A percentile compares a stretch with the other conserved stretches of the same genome.
phyloP scores from a whole-genome alignment of 1,140 invertebrate genomes.

The Zaprionus inermis region DNA sequence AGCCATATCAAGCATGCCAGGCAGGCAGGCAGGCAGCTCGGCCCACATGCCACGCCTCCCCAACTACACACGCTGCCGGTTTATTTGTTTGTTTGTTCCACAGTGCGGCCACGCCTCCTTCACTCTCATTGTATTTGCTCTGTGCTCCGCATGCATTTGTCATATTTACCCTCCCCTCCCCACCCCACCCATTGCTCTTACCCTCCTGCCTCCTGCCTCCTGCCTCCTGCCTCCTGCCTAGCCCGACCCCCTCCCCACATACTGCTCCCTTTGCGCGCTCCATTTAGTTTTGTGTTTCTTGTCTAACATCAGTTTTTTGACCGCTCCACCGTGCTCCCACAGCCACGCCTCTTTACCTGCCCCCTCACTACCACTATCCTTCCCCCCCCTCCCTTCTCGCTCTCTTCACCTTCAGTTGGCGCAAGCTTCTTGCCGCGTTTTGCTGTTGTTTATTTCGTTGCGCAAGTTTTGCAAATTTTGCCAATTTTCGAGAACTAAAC shows the following conservation, averaged over 20 bases:
- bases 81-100: conserved; percentile 43
- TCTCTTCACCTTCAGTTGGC: background rate
- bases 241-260: background rate
- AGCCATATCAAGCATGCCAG: background rate
- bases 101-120: conserved; percentile 10
- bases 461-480: conserved; percentile 54
- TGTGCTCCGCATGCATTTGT: conserved; percentile 38
- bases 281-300: conserved; percentile 52
- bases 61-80: conserved; percentile 17
- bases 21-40: no score
- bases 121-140: conserved; percentile 18
- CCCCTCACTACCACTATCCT: background rate
- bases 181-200: background rate
- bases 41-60: background rate
- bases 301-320: conserved; percentile 41
- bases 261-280: conserved; percentile 16
- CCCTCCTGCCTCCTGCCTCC: background rate
- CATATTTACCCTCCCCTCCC: conserved; percentile 32
- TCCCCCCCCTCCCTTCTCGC: background rate
- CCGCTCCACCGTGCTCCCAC: conserved; percentile 4
- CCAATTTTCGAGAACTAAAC: conserved; percentile 46
- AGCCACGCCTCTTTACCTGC: background rate
- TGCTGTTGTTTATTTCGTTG: conserved; percentile 44
- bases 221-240: background rate
- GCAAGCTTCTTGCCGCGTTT: conserved; percentile 34